These are phyloP conservation scores for Sycobia sp. DNA, from an alignment of 1,140 invertebrate species.

Conservation along the genomic window DNA sequence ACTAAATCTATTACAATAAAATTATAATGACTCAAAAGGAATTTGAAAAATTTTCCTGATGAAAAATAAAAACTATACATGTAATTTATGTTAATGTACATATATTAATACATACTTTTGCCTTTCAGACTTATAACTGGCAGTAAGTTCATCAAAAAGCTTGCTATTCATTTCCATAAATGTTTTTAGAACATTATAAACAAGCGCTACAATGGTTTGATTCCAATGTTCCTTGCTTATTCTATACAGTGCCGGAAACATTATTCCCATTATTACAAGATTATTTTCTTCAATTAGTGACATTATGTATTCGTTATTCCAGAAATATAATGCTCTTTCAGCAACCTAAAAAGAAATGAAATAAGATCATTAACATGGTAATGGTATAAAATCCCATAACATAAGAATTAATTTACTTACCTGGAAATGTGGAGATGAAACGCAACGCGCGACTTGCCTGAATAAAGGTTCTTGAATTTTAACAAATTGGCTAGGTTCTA, in stretches of 20 bases:
- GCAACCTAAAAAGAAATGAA: slow-evolving; percentile 77
- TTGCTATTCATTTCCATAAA: slow-evolving; percentile 99
- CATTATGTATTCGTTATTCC: slow-evolving; percentile 99
- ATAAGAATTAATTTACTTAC: slow-evolving; percentile 57
- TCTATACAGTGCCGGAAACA: slow-evolving; percentile 93
- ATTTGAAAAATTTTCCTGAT: too few relatives aligned
- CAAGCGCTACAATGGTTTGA: slow-evolving; percentile 97
- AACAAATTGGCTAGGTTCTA: slow-evolving; percentile 97
- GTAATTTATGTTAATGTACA: too few relatives aligned
- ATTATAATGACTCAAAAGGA: too few relatives aligned
- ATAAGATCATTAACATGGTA: not conserved
- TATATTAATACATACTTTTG: slow-evolving; percentile 87
- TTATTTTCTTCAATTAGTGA: slow-evolving; percentile 95
- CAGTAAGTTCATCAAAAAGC: slow-evolving; percentile 97
- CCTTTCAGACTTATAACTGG: slow-evolving; percentile 95
- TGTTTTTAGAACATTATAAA: slow-evolving; percentile 99
- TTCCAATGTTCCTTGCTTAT: slow-evolving; percentile 99
- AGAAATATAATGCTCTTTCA: slow-evolving; percentile 96
- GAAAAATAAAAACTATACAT: too few relatives aligned
- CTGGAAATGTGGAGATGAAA: slow-evolving; percentile 98
- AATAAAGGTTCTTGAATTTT: slow-evolving; percentile 98
- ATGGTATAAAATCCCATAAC: not conserved
- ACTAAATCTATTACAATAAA: too few relatives aligned
- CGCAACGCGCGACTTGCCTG: slow-evolving; percentile 96
- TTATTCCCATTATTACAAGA: slow-evolving; percentile 88